Evolutionary conservation across 2,888 invertebrate genomes (phyloP), one percentile per base, ranked within the genome.

Genomic region (Caenorhabditis plicata): DNA sequence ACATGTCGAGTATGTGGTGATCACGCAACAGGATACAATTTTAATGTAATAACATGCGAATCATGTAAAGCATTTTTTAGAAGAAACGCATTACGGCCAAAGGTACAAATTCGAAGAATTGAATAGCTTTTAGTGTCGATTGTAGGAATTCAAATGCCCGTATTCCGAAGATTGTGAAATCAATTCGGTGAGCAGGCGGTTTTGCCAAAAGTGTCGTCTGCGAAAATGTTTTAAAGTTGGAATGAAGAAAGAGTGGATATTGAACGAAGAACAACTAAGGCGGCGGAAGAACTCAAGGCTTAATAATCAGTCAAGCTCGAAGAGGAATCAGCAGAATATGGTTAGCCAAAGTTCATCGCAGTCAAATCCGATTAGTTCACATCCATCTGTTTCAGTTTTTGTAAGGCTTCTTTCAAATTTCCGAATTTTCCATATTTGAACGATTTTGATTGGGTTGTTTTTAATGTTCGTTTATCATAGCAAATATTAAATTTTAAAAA

Each of bases 51-150:
- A 42, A 75, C 74, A 15, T 78, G 76, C 33, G 94, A 95, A 83
- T 93, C 92, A 70, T 95, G 95, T 81, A 95, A 95, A 81, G 94
- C 95, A 0, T 95, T 95, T 82, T 95, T 95, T 81, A 85, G 94
- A 57, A 86, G 94, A 60, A 95, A 95, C 84, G 95, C 95, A 2
- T 83, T 92, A 23, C 88, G 91, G 67, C 88, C 88, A 65, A 93
- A 93, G 84, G 87, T 87, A 38, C 11, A 42, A 15, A n/a, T 11
- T 42, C 29, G 3, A n/a, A 11, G 78, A n/a, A 4, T 56, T 11
- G 31, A 11, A 9, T 4, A 29, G 42, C 2, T 26, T 15, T 29
- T 19, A 9, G 9, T 4, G 8, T 4, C 15, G 11, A 2, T n/a
- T 65, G 40, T 57, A 73, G 67, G 78, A 78, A 39, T 79, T 78